Evolutionary conservation across 2,888 invertebrate genomes (phyloP), one percentile per base, ranked within the genome.

Genomic region (Coremacera marginata): DNA sequence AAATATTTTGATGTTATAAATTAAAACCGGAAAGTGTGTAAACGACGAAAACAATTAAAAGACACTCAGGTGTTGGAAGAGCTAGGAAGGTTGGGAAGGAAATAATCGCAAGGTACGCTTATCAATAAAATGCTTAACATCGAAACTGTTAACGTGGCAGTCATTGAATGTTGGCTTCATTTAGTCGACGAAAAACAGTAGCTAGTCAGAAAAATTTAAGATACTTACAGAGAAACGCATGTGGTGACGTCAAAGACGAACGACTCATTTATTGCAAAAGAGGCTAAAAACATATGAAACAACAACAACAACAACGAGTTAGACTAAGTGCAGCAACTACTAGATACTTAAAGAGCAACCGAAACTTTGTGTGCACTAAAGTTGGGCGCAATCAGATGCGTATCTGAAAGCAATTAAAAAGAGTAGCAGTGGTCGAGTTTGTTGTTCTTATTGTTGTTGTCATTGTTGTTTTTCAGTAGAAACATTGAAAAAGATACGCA

Each of bases 31-130:
- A 68, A 68, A 68, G 44, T 19, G 67, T 67, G 67, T 67, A 44
- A 67, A 51, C 44, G 51, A 25, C 22, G 68, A 68, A 68, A 68
- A 68, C 68, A 68, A 68, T 68, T 68, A 49, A 68, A 68, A 68
- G 49, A 22, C 25, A 51, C n/a, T 49, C n/a, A 34, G 9, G n/a
- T 65, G 19, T 34, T 27, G n/a, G n/a, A n/a, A 27, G n/a, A 31
- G 2, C 0, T 14, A 65, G n/a, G n/a, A 65, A 16, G 34, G 37
- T 9, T 9, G 65, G 19, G 44, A 22, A 37, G 37, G 9, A 34
- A 22, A 22, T 22, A 5, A 44, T 19, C 22, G 19, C 0, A n/a
- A 22, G 27, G 19, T 14, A 60, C 4, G 57, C 22, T 11, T 22
- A 19, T 7, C 9, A 44, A 44, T 44, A 44, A 44, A 44, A 44